A percentile compares a stretch with the other conserved stretches of the same genome.
These are phyloP conservation scores for Meiosimyza platycephala DNA, from an alignment of 2,888 invertebrate genomes.

Conservation along the genomic window DNA sequence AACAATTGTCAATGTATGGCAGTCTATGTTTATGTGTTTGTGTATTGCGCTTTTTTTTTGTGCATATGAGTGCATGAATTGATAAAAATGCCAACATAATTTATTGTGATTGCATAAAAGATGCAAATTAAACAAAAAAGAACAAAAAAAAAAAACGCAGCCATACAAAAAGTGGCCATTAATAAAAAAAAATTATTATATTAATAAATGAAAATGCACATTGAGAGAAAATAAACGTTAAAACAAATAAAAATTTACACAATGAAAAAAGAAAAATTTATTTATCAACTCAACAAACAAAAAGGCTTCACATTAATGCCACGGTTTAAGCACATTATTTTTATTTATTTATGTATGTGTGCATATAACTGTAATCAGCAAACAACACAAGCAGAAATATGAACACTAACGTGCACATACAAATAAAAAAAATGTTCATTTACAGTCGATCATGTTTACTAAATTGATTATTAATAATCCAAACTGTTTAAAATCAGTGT, in stretches of 20 bases:
- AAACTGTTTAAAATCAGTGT: too few relatives aligned
- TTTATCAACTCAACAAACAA: constrained; percentile 12
- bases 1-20: constrained; percentile 15
- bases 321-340: background rate
- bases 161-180: constrained; percentile 4
- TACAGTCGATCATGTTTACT: background rate
- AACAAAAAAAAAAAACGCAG: too few relatives aligned
- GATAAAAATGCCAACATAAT: constrained; percentile 30
- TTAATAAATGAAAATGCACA: constrained; percentile 18
- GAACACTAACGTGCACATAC: background rate
- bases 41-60: background rate
- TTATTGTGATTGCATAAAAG: constrained; percentile 24
- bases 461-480: too few relatives aligned
- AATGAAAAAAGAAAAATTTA: constrained; percentile 6
- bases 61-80: constrained; percentile 23
- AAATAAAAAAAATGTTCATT: background rate
- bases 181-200: constrained; percentile 27
- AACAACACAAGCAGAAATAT: background rate
- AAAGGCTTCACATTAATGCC: constrained; percentile 11
- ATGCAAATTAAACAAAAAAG: constrained; percentile 28
- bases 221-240: background rate
- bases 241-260: background rate
- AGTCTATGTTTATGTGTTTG: constrained; percentile 4
- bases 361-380: constrained; percentile 20
- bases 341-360: background rate